A percentile compares a stretch with the other conserved stretches of the same genome.
phyloP scores from a whole-genome alignment of 2,113 vertebrate species.

The Boleophthalmus pectinirostris region DNA sequence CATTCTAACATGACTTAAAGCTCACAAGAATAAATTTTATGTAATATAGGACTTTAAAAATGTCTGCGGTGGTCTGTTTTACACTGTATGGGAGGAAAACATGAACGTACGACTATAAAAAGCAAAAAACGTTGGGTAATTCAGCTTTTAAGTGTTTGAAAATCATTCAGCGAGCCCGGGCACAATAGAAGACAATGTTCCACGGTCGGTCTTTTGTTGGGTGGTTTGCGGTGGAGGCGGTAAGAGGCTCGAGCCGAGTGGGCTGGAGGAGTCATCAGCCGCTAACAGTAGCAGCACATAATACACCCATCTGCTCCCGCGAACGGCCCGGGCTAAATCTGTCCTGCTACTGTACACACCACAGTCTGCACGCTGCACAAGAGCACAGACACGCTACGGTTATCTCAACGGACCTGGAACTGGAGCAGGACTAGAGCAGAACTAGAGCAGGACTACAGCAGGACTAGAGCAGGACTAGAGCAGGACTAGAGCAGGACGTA shows the following conservation, averaged over 20 bases:
- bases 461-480: too few relatives aligned
- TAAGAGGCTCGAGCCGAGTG: slow-evolving; percentile 60
- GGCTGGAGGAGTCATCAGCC: slow-evolving; percentile 64
- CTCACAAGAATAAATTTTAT: too few relatives aligned
- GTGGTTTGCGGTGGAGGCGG: slow-evolving; percentile 34
- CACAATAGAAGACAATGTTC: slow-evolving; percentile 32
- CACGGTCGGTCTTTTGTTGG: slow-evolving; percentile 12
- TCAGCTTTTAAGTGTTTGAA: neutral
- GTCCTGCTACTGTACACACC: slow-evolving; percentile 56
- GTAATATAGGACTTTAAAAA: too few relatives aligned
- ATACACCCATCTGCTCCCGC: slow-evolving; percentile 69
- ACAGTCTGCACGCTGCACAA: slow-evolving; percentile 22
- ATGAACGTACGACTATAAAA: too few relatives aligned
- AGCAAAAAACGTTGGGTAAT: too few relatives aligned
- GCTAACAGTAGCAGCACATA: slow-evolving; percentile 63
- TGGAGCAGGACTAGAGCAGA: too few relatives aligned
- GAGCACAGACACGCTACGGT: neutral
- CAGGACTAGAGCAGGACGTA: too few relatives aligned
- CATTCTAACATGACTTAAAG: too few relatives aligned
- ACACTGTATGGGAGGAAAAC: too few relatives aligned
- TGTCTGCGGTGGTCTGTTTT: too few relatives aligned
- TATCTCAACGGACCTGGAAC: too few relatives aligned
- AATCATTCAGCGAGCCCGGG: slow-evolving; percentile 3
- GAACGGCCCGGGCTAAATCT: slow-evolving; percentile 57
- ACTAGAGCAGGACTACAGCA: too few relatives aligned